Evolutionary conservation across 2,113 vertebrate genomes (phyloP), one percentile per base, ranked within the genome.

Genomic region (Cololabis saira): DNA sequence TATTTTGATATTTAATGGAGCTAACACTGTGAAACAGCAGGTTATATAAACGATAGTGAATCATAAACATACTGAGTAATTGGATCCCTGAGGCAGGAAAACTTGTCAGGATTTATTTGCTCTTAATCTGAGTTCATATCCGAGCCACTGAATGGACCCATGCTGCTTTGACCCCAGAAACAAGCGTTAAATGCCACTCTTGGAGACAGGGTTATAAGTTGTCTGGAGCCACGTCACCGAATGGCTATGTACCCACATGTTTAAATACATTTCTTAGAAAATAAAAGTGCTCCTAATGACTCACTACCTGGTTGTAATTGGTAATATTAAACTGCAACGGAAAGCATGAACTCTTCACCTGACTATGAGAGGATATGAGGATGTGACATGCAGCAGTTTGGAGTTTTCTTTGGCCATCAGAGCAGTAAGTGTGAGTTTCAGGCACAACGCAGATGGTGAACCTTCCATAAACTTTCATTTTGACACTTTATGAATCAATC

Each of bases 1-100:
- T 86, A 86, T 89, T 80, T 62, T 87, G 78, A 89, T 88, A 74
- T 91, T 89, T 89, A 89, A 80, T 90, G 67, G 74, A 86, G 82
- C 74, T 80, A 67, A 67, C 57, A 66, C 77, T 70, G 83, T 85
- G 86, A 91, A 90, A 87, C 78, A 80, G 76, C 61, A 76, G 73
- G 80, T 76, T 82, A 79, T 78, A 87, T 88, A 84, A 89, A 92
- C 61, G 37, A 45, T 52, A 48, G 56, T 74, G 70, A 58, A 73
- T 86, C 69, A 55, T 84, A 88, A 87, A 87, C 80, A 85, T 86
- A 82, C 80, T 61, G 63, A 64, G 19, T 78, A 86, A 90, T 89
- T 90, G 85, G 84, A 82, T 90, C 83, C 76, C 69, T 24, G 83
- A 85, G 71, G 87, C 67, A 70, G 70, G 67, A 24, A 55, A 67